Conservation (phyloP, 2,888 invertebrate species). For the Bibio marci region DNA sequence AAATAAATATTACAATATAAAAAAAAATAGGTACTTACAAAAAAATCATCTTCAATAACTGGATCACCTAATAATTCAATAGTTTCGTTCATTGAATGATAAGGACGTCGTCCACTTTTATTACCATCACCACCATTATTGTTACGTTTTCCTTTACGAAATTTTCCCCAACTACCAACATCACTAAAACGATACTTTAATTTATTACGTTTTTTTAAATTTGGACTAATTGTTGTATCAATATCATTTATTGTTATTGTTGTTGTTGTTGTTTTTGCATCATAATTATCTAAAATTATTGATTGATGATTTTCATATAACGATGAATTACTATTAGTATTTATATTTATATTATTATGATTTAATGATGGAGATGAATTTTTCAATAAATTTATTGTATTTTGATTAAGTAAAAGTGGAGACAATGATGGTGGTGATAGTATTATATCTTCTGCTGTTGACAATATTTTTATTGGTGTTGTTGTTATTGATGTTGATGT, state of each 20-base stretch:
- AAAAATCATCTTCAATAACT: slow-evolving; percentile 30
- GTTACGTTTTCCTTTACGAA: slow-evolving; percentile 27
- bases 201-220: slow-evolving; percentile 26
- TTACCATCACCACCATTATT: slow-evolving; percentile 13
- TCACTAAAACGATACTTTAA: slow-evolving; percentile 28
- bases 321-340: too few relatives aligned
- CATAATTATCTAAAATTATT: slow-evolving; percentile 1
- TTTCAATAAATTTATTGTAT: neutral
- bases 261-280: slow-evolving; percentile 9
- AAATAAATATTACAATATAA: neutral
- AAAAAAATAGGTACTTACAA: slow-evolving; percentile 21
- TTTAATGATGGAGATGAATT: neutral
- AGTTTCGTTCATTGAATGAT: slow-evolving; percentile 29
- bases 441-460: neutral
- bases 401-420: slow-evolving; percentile 16
- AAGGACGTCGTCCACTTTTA: slow-evolving; percentile 17
- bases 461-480: slow-evolving; percentile 14
- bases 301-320: too few relatives aligned
- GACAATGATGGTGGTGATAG: slow-evolving; percentile 16
- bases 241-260: slow-evolving; percentile 20
- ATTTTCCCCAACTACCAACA: slow-evolving; percentile 28
- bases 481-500: slow-evolving; percentile 6
- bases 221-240: slow-evolving; percentile 22
- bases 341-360: too few relatives aligned
- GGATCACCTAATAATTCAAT: slow-evolving; percentile 30